These are phyloP conservation scores for Zaprionus davidi DNA, from an alignment of 1,140 invertebrate genomes.

Conservation along the genomic window DNA sequence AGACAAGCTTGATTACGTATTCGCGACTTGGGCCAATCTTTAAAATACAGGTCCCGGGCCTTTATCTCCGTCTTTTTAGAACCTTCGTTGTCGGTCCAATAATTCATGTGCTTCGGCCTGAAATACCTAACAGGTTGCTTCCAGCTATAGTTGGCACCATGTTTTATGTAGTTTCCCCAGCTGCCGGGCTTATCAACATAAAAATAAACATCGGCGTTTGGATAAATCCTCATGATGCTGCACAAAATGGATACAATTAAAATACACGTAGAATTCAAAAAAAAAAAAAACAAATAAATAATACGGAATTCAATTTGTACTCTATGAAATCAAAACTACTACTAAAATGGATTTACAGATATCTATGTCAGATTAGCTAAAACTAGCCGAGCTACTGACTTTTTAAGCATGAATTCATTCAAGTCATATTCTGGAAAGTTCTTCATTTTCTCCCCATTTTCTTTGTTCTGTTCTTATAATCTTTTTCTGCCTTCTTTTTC, in stretches of 20 bases:
- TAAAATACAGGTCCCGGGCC: slow-evolving; percentile 56
- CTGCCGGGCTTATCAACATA: slow-evolving; percentile 54
- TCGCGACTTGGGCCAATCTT: slow-evolving; percentile 45
- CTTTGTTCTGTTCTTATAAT: neutral
- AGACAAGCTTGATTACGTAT: slow-evolving; percentile 67
- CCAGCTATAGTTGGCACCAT: slow-evolving; percentile 61
- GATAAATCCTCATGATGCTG: slow-evolving; percentile 57
- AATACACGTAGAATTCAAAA: neutral
- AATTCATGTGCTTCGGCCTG: slow-evolving; percentile 43
- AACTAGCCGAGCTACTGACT: neutral
- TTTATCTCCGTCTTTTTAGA: slow-evolving; percentile 42
- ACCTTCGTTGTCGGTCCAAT: slow-evolving; percentile 62
- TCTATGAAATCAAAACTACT: neutral
- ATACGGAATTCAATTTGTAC: neutral
- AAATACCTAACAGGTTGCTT: slow-evolving; percentile 32
- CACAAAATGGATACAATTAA: neutral
- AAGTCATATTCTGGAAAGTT: neutral
- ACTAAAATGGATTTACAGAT: neutral
- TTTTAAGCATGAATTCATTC: no score
- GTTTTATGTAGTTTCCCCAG: slow-evolving; percentile 52
- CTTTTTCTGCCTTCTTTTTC: neutral
- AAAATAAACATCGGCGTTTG: slow-evolving; percentile 55
- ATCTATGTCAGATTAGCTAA: neutral
- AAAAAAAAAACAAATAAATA: slow-evolving; percentile 10
- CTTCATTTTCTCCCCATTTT: neutral